phyloP scores from a whole-genome alignment of 1,140 invertebrate species.

The Protaetia brevitarsis region DNA sequence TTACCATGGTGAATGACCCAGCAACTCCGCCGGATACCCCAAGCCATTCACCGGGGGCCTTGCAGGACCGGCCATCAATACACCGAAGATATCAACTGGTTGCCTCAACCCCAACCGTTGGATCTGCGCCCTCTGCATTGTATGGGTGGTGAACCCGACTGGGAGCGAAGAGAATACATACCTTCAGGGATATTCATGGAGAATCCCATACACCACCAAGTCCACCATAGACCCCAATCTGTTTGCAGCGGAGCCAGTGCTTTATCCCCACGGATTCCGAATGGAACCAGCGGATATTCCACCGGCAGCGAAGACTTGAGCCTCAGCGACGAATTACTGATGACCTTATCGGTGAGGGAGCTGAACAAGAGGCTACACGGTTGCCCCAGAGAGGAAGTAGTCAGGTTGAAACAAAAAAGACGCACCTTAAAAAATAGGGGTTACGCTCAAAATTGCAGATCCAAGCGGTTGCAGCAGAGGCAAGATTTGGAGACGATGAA shows the following conservation, averaged over 20 bases:
- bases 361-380: conserved; percentile 94
- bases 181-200: conserved; percentile 46
- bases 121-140: conserved; percentile 73
- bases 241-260: conserved; percentile 53
- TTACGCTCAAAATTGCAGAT: conserved; percentile 97
- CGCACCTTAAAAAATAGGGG: conserved; percentile 97
- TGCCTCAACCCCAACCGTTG: conserved; percentile 72
- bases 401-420: conserved; percentile 91
- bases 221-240: conserved; percentile 50
- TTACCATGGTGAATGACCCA: conserved; percentile 53
- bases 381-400: conserved; percentile 85
- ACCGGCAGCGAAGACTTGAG: conserved; percentile 60
- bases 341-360: conserved; percentile 87
- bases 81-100: conserved; percentile 71
- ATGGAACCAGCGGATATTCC: conserved; percentile 55
- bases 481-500: conserved; percentile 87
- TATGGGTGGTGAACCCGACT: conserved; percentile 57
- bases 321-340: conserved; percentile 85
- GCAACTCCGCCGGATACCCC: conserved; percentile 76
- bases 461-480: conserved; percentile 81
- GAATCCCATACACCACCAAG: conserved; percentile 39
- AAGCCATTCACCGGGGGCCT: conserved; percentile 56
- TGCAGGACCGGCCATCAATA: conserved; percentile 51
- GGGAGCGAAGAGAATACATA: conserved; percentile 60
- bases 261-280: conserved; percentile 52